Conservation (phyloP, 2,113 vertebrate genomes). For the Calypte anna region DNA sequence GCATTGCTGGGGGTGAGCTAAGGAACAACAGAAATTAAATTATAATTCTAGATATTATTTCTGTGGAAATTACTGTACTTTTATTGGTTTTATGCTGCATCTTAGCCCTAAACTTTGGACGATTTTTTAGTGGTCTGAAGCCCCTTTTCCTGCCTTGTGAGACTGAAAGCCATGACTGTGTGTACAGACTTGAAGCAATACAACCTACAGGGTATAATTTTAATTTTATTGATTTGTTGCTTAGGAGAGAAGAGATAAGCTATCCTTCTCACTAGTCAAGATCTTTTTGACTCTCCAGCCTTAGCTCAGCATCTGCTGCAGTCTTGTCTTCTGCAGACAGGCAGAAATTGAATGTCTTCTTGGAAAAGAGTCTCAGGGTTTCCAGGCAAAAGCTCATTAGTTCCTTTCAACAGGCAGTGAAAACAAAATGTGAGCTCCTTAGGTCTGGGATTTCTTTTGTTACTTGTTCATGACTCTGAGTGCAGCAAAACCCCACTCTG, state of each 20-base stretch:
- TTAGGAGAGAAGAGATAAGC: neutral
- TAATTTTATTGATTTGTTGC: neutral
- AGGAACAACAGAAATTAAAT: neutral
- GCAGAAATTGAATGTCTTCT: fast-evolving
- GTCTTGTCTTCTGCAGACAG: neutral
- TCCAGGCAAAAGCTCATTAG: neutral
- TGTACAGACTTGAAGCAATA: neutral
- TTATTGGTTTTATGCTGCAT: neutral
- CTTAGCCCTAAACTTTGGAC: fast-evolving
- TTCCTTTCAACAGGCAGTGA: neutral
- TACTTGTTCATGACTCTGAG: fast-evolving
- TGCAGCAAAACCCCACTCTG: fast-evolving
- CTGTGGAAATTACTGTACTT: fast-evolving
- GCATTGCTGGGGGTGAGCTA: neutral
- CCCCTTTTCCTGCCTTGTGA: fast-evolving
- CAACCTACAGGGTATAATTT: neutral
- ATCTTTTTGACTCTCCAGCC: neutral
- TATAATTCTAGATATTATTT: neutral
- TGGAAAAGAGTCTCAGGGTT: neutral
- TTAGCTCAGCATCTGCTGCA: neutral
- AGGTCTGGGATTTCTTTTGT: neutral
- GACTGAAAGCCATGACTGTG: neutral
- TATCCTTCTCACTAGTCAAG: fast-evolving
- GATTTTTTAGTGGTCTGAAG: fast-evolving
- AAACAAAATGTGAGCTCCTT: neutral